Conservation (phyloP, 1,140 invertebrate genomes). For the Drosophila bifasciata region DNA sequence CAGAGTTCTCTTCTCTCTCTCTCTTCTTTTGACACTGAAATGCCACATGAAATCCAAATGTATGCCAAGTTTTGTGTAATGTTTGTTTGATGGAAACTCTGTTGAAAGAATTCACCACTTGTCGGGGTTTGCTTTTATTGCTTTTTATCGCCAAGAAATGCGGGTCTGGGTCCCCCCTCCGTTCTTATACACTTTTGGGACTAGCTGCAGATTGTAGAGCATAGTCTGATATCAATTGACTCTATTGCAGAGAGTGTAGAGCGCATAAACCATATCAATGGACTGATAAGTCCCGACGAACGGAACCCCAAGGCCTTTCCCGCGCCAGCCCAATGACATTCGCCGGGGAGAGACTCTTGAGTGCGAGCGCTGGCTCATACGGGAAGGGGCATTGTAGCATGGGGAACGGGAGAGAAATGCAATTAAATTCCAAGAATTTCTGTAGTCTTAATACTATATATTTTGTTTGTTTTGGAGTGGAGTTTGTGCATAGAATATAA, state of each 20-base stretch:
- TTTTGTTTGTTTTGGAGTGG: neutral
- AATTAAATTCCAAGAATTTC: slow-evolving; percentile 25
- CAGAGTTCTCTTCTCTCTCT: slow-evolving; percentile 5
- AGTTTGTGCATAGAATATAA: too few relatives aligned
- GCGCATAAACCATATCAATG: slow-evolving; percentile 54
- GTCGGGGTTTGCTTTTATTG: slow-evolving; percentile 18
- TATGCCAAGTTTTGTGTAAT: slow-evolving; percentile 40
- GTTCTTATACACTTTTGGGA: neutral
- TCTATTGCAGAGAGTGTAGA: neutral
- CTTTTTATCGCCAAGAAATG: slow-evolving; percentile 24
- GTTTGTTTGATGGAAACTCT: slow-evolving; percentile 16
- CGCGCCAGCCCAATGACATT: slow-evolving; percentile 11
- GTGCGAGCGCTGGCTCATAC: slow-evolving; percentile 30
- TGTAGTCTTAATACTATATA: neutral
- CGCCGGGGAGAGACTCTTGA: slow-evolving; percentile 7
- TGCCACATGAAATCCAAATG: neutral
- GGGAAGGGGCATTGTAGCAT: slow-evolving; percentile 27
- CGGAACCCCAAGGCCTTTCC: slow-evolving; percentile 64
- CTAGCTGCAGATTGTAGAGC: too few relatives aligned
- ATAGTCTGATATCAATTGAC: slow-evolving; percentile 3
- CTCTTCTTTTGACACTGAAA: slow-evolving; percentile 16
- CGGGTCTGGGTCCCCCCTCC: slow-evolving; percentile 2
- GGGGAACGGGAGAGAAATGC: slow-evolving; percentile 8
- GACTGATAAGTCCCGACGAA: slow-evolving; percentile 61
- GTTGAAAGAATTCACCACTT: slow-evolving; percentile 21